These are phyloP conservation scores for Drymonia ruficornis DNA, from an alignment of 2,888 invertebrate species.

Conservation along the genomic window DNA sequence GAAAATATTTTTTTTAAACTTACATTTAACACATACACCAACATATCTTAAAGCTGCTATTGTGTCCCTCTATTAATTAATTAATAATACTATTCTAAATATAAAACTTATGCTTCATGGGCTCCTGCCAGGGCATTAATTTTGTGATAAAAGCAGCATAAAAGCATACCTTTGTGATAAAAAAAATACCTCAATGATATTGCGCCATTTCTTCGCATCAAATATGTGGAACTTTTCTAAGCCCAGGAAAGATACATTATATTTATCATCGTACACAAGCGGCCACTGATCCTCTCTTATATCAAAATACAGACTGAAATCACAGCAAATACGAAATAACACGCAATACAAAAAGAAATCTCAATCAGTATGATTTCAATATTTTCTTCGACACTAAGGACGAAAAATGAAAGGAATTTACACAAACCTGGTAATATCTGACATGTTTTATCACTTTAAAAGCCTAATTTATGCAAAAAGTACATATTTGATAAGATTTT, in stretches of 20 bases:
- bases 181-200: slow-evolving; percentile 87
- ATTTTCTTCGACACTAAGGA: neutral
- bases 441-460: slow-evolving; percentile 10
- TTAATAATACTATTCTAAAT: too few relatives aligned
- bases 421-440: slow-evolving; percentile 47
- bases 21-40: too few relatives aligned
- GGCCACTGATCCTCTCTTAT: slow-evolving; percentile 88
- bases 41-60: too few relatives aligned
- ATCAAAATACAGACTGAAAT: slow-evolving; percentile 79
- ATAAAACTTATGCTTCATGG: too few relatives aligned
- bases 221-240: slow-evolving; percentile 95
- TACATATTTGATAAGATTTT: slow-evolving; percentile 15
- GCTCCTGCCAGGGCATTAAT: too few relatives aligned
- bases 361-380: neutral
- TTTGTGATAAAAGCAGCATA: too few relatives aligned
- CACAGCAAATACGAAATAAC: slow-evolving; percentile 8
- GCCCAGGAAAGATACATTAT: slow-evolving; percentile 92
- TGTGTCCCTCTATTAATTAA: too few relatives aligned
- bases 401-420: slow-evolving; percentile 5
- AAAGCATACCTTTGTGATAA: too few relatives aligned
- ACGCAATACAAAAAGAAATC: neutral
- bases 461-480: slow-evolving; percentile 5
- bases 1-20: slow-evolving; percentile 25
- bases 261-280: slow-evolving; percentile 90
- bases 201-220: slow-evolving; percentile 94